phyloP scores from a whole-genome alignment of 2,797 vertebrate species.

The Enteromius argenteus region DNA sequence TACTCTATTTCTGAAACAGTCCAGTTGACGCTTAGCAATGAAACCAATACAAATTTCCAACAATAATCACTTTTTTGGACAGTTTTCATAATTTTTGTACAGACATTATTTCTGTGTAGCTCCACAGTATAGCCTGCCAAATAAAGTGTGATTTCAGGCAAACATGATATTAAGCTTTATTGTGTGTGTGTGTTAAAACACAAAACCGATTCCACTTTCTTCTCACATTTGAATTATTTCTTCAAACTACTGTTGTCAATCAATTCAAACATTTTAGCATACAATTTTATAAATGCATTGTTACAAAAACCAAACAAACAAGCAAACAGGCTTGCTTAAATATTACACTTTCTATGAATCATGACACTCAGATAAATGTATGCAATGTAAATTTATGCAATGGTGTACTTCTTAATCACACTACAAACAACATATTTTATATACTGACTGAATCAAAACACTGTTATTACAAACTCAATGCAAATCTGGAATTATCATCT shows the following conservation, averaged over 20 bases:
- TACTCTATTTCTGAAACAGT: neutral
- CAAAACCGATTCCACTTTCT: neutral
- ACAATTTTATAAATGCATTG: neutral
- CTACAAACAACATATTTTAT: neutral
- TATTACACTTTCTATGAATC: neutral
- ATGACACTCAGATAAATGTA: neutral
- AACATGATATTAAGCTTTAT: neutral
- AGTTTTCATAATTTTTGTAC: slow-evolving; percentile 3
- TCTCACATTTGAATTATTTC: neutral
- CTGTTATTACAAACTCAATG: neutral
- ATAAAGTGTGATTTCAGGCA: slow-evolving; percentile 12
- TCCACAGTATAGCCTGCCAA: neutral
- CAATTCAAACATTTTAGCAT: neutral
- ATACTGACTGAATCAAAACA: neutral
- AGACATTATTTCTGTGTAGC: neutral
- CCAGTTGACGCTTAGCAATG: slow-evolving; percentile 14
- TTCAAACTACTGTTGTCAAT: neutral
- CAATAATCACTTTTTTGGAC: neutral
- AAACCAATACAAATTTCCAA: neutral
- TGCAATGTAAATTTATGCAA: neutral
- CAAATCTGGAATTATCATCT: neutral
- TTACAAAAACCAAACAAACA: neutral
- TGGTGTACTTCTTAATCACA: neutral
- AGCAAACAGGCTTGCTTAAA: neutral
- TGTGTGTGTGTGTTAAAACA: neutral